phyloP scores from a whole-genome alignment of 2,113 vertebrate genomes.

The Galbula dea region DNA sequence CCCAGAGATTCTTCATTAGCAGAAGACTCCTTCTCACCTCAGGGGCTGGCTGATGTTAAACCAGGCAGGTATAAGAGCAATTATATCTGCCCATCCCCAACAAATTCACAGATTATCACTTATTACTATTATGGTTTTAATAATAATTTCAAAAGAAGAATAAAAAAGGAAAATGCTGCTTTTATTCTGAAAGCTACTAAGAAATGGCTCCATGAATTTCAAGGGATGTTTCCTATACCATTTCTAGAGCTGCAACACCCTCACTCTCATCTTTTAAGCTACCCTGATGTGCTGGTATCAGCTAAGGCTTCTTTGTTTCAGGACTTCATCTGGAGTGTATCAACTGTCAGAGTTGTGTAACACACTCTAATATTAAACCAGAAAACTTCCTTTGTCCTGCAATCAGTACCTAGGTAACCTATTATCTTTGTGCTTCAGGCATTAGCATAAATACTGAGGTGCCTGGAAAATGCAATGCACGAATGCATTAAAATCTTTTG shows the following conservation, averaged over 20 bases:
- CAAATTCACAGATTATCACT: neutral
- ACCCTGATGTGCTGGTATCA: neutral
- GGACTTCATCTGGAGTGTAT: neutral
- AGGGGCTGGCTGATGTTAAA: neutral
- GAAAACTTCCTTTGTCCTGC: neutral
- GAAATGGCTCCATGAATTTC: neutral
- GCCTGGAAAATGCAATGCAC: neutral
- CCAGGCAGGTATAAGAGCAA: neutral
- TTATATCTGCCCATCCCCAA: neutral
- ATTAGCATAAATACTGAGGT: neutral
- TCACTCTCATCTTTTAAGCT: neutral
- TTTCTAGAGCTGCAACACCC: neutral
- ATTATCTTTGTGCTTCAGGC: neutral
- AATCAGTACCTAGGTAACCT: neutral
- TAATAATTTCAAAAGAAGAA: neutral
- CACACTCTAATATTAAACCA: neutral
- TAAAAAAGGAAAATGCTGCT: neutral
- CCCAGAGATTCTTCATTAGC: too few species aligned
- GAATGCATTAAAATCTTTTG: too few species aligned
- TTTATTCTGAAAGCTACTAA: neutral
- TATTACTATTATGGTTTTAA: too few species aligned
- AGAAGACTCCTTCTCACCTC: neutral
- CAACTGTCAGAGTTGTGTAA: neutral
- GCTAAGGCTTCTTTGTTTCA: neutral
- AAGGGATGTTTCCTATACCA: neutral